phyloP scores from a whole-genome alignment of 2,888 invertebrate genomes.

The Camponotus fellah region DNA sequence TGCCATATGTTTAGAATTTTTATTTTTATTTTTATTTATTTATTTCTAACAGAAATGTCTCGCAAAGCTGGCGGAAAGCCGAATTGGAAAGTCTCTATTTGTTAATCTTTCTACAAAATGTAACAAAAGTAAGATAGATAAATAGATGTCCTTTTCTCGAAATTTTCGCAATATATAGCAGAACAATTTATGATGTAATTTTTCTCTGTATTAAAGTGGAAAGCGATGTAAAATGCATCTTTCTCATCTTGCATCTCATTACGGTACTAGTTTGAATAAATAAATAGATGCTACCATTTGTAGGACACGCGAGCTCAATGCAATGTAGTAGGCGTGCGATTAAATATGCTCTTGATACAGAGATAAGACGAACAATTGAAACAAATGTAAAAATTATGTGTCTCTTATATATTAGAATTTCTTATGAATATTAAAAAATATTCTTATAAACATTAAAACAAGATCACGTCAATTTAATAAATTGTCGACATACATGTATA shows the following conservation, averaged over 20 bases:
- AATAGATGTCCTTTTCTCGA: neutral
- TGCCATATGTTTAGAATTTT: neutral
- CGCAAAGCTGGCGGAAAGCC: neutral
- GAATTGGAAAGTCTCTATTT: neutral
- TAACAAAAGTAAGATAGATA: neutral
- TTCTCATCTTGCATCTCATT: slow-evolving; percentile 10
- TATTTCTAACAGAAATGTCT: neutral
- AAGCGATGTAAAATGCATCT: slow-evolving; percentile 17
- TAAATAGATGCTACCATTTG: slow-evolving; percentile 35
- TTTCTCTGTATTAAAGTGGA: slow-evolving; percentile 21
- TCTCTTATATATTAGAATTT: neutral
- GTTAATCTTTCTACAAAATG: neutral
- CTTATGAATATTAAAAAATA: neutral
- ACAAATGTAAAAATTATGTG: neutral
- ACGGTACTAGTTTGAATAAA: slow-evolving; percentile 24
- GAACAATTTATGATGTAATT: neutral
- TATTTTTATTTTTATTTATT: neutral
- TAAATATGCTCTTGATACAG: slow-evolving; percentile 6
- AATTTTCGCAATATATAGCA: neutral
- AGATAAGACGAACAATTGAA: neutral
- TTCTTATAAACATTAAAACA: neutral
- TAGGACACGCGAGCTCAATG: slow-evolving; percentile 38
- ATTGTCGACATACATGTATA: neutral
- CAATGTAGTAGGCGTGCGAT: slow-evolving; percentile 23
- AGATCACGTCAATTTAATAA: neutral